A percentile compares a stretch with the other conserved stretches of the same genome.
Conservation (phyloP, 2,888 invertebrate genomes). For the Lagria hirta region DNA sequence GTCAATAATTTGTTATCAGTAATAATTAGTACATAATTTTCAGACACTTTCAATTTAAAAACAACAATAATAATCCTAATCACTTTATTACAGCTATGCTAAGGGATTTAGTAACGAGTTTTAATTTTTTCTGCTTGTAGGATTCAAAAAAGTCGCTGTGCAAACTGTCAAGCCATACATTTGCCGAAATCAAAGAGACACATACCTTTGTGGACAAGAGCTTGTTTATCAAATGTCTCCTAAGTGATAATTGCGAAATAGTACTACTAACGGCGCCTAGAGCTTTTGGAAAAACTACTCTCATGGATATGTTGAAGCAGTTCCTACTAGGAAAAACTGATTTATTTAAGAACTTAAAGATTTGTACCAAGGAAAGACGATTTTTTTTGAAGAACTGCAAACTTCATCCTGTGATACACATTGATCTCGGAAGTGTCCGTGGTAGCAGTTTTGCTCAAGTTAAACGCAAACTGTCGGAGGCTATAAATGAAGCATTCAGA, state of each 20-base stretch:
- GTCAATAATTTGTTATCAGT: constrained; percentile 14
- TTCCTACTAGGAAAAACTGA: constrained; percentile 24
- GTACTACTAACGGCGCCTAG: constrained; percentile 26
- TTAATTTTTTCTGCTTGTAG: constrained; percentile 14
- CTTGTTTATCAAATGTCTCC: constrained; percentile 12
- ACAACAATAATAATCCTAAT: constrained; percentile 15
- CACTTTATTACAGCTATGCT: constrained; percentile 14
- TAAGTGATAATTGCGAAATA: constrained; percentile 14
- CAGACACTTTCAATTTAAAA: constrained; percentile 14
- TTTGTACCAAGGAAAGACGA: constrained; percentile 23
- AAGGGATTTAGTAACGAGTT: constrained; percentile 15
- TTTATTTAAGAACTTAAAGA: constrained; percentile 27
- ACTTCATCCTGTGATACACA: constrained; percentile 28
- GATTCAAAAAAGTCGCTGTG: constrained; percentile 16
- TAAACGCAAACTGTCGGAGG: constrained; percentile 16
- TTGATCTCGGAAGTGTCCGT: constrained; percentile 25
- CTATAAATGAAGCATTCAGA: constrained; percentile 23
- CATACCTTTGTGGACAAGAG: constrained; percentile 15
- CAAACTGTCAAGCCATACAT: constrained; percentile 11
- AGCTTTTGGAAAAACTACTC: constrained; percentile 28
- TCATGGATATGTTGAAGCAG: constrained; percentile 27
- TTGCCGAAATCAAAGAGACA: constrained; percentile 15
- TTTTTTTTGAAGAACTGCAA: constrained; percentile 28
- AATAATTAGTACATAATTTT: constrained; percentile 17
- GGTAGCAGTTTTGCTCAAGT: constrained; percentile 24